Evolutionary conservation across 2,797 vertebrate species (phyloP).

Genomic region (Buceros bicornis): DNA sequence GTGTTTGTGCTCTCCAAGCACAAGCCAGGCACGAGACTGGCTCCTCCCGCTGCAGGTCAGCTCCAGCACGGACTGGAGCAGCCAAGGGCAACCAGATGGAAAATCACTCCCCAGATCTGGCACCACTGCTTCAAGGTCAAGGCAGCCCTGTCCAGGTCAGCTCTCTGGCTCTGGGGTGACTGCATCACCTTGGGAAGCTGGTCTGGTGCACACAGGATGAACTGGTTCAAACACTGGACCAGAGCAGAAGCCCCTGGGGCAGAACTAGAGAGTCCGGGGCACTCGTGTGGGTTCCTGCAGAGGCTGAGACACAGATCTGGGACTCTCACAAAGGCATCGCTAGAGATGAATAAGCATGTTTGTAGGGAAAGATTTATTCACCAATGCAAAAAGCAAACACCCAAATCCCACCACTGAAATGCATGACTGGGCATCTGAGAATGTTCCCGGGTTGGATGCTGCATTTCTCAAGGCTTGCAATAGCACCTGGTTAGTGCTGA

Average conservation of each 20-base stretch:
- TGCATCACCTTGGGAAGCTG: not conserved
- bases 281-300: not conserved
- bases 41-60: conserved; percentile 9
- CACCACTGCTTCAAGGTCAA: not conserved
- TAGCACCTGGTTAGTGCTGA: not conserved
- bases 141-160: not conserved
- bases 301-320: not conserved
- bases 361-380: not conserved
- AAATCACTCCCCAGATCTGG: not conserved
- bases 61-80: conserved; percentile 19
- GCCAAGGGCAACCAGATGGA: not conserved
- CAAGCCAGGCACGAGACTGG: not conserved
- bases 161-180: not conserved
- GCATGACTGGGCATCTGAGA: not conserved
- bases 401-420: not conserved
- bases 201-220: not conserved
- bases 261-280: not conserved
- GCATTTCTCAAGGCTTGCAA: not conserved
- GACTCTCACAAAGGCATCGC: not conserved
- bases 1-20: not conserved
- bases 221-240: not conserved
- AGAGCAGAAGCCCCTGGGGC: not conserved
- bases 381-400: not conserved
- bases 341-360: not conserved
- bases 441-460: fast-evolving